Base-by-base conservation (phyloP, 2,113 vertebrate species). In the Hippocampus abdominalis region DNA sequence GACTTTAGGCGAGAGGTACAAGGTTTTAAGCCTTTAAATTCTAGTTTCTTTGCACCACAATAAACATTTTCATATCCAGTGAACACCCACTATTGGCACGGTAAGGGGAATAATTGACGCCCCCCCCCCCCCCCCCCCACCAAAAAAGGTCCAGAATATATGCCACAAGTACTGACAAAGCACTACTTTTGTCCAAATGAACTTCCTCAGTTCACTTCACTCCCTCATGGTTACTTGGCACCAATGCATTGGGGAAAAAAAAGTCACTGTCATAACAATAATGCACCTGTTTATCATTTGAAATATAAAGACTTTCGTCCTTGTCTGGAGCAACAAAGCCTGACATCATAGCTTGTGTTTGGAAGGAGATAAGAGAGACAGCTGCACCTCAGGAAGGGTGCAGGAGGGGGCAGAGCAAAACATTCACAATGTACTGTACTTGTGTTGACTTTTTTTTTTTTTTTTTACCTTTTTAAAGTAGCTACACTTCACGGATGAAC, bases 361-460 rank as follows among this genome's bases (percentile, higher is more conserved):
- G 64, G 29, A 66, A 36, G 16, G 8, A 76, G 79, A 82, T 74
- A 75, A 79, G 42, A 29, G 18, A 20, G 42, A 71, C 85, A 83
- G 82, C 82, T 84, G 81, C 68, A 67, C 10, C 40, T 53, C 39
- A 7, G 66, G 23, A 46, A 70, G 60, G 60, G 51, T 66, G 51
- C n/a, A 80, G n/a, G 57, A 42, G 44, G 16, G 23, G 16, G 8
- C 61, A 59, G 12, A 62, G 51, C 7, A 48, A 54, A 36, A 20
- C 9, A 6, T n/a, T 32, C 32, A 39, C 57, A 15, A 42, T 25
- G 23, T 10, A 64, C 23, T 27, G 7, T 27, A 18, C 15, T 64
- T 46, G 7, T 46, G 23, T 44, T 46, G 21, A 25, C 15, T 44
- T 9, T 49, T 4, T 20, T 44, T 9, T 49, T 4, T 20, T 44